These are phyloP conservation scores for Pungitius pungitius DNA, from an alignment of 2,113 vertebrate genomes.

Conservation along the genomic window DNA sequence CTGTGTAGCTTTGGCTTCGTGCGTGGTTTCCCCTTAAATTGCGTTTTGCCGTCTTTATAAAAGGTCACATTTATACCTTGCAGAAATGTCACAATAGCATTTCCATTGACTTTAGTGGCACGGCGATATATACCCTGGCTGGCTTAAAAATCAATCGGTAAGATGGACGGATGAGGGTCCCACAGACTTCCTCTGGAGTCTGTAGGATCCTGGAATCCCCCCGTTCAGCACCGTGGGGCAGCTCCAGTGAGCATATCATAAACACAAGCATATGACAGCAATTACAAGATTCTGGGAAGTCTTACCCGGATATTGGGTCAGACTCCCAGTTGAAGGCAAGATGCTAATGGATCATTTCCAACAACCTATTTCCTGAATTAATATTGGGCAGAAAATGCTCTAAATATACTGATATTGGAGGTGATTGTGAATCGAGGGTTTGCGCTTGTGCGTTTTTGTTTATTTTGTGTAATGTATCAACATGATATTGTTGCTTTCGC, in stretches of 20 bases:
- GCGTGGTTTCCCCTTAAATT: slow-evolving; percentile 3
- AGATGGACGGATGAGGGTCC: slow-evolving; percentile 57
- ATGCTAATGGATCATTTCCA: slow-evolving; percentile 69
- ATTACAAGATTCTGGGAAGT: slow-evolving; percentile 56
- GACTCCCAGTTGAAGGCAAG: slow-evolving; percentile 58
- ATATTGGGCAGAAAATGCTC: slow-evolving; percentile 55
- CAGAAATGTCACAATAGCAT: slow-evolving; percentile 53
- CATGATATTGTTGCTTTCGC: slow-evolving; percentile 51
- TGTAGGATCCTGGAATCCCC: slow-evolving; percentile 33
- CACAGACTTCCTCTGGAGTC: slow-evolving; percentile 37
- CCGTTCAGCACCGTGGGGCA: slow-evolving; percentile 21
- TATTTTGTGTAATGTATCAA: slow-evolving; percentile 36
- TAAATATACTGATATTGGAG: slow-evolving; percentile 48
- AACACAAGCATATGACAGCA: slow-evolving; percentile 74
- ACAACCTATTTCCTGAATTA: slow-evolving; percentile 65
- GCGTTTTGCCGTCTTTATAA: slow-evolving; percentile 17
- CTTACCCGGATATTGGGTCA: slow-evolving; percentile 60
- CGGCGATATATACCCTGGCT: slow-evolving; percentile 42
- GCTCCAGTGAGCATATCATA: slow-evolving; percentile 58
- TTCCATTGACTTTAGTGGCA: slow-evolving; percentile 41
- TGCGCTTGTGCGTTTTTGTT: slow-evolving; percentile 27
- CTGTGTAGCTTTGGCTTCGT: background rate
- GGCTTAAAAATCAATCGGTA: slow-evolving; percentile 64
- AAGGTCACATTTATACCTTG: slow-evolving; percentile 54
- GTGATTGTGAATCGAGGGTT: slow-evolving; percentile 27